Evolutionary conservation across 2,113 vertebrate genomes (phyloP).

Genomic region (Himantopus leucocephalus): DNA sequence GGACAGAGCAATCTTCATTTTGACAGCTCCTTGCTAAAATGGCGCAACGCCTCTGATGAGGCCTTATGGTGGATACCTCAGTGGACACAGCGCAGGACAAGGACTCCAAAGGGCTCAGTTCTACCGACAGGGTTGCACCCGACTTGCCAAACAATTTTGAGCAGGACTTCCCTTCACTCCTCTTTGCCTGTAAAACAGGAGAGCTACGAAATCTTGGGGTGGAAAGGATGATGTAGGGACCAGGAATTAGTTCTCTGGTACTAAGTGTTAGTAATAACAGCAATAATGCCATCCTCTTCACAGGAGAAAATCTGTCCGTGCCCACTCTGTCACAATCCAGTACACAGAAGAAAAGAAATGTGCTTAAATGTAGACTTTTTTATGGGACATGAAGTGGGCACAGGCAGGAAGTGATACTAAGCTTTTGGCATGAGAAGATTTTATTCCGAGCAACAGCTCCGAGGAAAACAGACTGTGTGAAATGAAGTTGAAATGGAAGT

Average conservation of each 20-base stretch:
- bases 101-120: neutral
- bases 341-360: neutral
- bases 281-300: neutral
- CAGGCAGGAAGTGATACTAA: neutral
- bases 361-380: neutral
- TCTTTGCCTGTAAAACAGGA: neutral
- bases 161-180: neutral
- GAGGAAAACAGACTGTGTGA: neutral
- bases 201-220: neutral
- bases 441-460: neutral
- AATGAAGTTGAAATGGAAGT: conserved; percentile 7
- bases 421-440: neutral
- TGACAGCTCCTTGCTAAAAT: neutral
- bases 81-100: rapidly evolving
- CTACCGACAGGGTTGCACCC: neutral
- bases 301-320: neutral
- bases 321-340: neutral
- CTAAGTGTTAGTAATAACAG: neutral
- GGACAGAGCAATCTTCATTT: neutral
- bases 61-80: neutral
- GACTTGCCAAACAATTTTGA: neutral
- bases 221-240: neutral
- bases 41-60: neutral
- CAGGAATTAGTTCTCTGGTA: neutral
- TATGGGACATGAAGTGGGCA: neutral